Base-by-base conservation (phyloP, 2,113 vertebrate genomes). In the Grammomys dolichurus region DNA sequence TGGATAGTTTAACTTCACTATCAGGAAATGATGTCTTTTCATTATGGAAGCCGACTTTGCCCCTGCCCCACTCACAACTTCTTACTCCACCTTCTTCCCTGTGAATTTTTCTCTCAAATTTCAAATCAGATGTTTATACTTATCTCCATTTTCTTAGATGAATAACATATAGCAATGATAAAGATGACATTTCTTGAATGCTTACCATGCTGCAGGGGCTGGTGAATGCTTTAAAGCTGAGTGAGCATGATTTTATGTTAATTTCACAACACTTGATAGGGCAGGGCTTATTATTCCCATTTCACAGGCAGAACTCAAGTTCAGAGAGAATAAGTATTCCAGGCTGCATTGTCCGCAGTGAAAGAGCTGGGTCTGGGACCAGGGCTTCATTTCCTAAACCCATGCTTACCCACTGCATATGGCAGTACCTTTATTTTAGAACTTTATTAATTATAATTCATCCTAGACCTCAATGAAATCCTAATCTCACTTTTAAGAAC, bases 371-470 rank as follows among this genome's bases (percentile, higher is more conserved):
- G 54, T 70, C 80, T 33, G 77, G 94, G 51, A 7, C 60, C 60
- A 87, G 73, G 31, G 36, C 12, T 48, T 26, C 26, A 46, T 63
- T 65, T 46, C 40, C 58, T 63, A 63, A 84, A 84, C 2, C 24
- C n/a, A 26, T 17, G 28, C 5, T 91, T 46, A 33, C 40, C 20
- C 9, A 86, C 22, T 12, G 2, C 22, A 58, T 20, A 22, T n/a
- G 1, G 19, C 31, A 1, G 19, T 19, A 65, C 36, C 51, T 77
- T 88, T 78, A 31, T 69, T 73, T 86, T 75, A 89, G 78, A 54
- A 22, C 70, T 33, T 28, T 46, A 90, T 92, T 7, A 85, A 46
- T 65, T 56, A 85, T 78, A 89, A 93, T 82, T 93, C 40, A 91
- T 28, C 69, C 46, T 36, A 85, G 70, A 90, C 36, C 3, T 70